Base-by-base conservation (phyloP, 35 echinoderm and acorn worm species). In the Antedon bifida region DNA sequence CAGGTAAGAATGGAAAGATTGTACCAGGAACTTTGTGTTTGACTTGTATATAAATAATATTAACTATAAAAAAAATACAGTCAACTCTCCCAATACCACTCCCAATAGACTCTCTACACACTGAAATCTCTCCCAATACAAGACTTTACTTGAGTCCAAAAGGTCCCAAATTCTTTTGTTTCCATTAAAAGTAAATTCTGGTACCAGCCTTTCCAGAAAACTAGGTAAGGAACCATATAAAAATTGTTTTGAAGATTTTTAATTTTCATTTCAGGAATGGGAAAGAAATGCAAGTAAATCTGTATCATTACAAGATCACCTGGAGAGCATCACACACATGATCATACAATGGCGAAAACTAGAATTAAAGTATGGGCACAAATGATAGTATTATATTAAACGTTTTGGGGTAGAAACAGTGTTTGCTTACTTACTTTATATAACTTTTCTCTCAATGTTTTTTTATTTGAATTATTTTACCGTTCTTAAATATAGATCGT, bases 271-370 rank as follows among this genome's bases (percentile, higher is more conserved):
- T 11, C 46, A 92, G 85, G 95, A 99, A 36, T 99, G 95, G 95
- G 90, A 99, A 36, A n/a, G 76, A 5, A 84, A 90, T 32, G 95
- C 95, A 46, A 88, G 87, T 34, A 85, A 83, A 34, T 75, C 85
- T 0, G 95, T 99, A 4, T 99, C 95, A 0, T 33, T 99, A 8
- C 91, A 87, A 46, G 74, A 46, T 14, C 88, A 99, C 44, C 80
- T 99, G 31, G 95, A 91, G 31, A 84, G 83, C n/a, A 86, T 99
- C 30, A 90, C 95, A 17, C 80, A 99, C 39, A 79, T 92, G n/a
- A 88, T 99, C 29, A 99, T 99, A 17, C 78, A 89, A 38, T 99
- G 90, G 95, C 46, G 95, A 74, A 99, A 99, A 78, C 88, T 92
- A 36, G 95, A 99, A 86, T 85, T 99, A 13, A 90, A 85, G 95